A percentile compares a stretch with the other conserved stretches of the same genome.
phyloP scores from a whole-genome alignment of 2,888 invertebrate genomes.

The Hypselothyrea guttata region DNA sequence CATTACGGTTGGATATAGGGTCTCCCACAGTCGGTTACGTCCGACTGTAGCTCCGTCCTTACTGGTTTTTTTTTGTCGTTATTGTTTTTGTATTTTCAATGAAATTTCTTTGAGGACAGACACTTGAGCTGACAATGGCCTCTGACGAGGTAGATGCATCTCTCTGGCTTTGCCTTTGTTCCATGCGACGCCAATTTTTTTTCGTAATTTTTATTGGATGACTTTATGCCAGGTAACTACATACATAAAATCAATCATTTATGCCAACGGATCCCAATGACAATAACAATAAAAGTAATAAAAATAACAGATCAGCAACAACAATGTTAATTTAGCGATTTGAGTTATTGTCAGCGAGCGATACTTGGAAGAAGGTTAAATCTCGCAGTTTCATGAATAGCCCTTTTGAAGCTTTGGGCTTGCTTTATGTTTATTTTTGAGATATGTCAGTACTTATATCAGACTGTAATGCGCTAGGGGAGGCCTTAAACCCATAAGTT shows the following conservation, averaged over 20 bases:
- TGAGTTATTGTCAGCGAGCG: constrained; percentile 43
- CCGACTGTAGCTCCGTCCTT: too few species aligned
- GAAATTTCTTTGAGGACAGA: constrained; percentile 49
- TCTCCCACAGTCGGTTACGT: too few species aligned
- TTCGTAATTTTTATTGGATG: constrained; percentile 75
- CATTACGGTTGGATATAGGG: too few species aligned
- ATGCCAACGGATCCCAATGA: constrained; percentile 31
- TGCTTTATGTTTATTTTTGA: constrained; percentile 62
- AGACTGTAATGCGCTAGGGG: constrained; percentile 49
- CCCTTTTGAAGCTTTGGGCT: constrained; percentile 59
- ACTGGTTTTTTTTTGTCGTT: constrained; percentile 8
- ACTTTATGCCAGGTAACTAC: constrained; percentile 71
- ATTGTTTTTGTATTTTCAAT: constrained; percentile 34
- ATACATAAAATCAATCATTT: constrained; percentile 73
- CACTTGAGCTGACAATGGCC: constrained; percentile 55
- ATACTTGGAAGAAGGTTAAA: constrained; percentile 59
- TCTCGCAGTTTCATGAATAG: too few species aligned
- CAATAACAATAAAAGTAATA: constrained; percentile 26
- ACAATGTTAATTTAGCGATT: constrained; percentile 44
- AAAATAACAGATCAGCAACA: constrained; percentile 30
- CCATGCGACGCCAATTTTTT: constrained; percentile 67
- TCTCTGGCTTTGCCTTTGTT: constrained; percentile 58
- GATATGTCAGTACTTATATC: constrained; percentile 55
- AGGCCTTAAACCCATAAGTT: constrained; percentile 39
- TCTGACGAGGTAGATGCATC: constrained; percentile 60